Evolutionary conservation across 2,888 invertebrate species (phyloP), one percentile per base, ranked within the genome.

Genomic region (Embidobia sp.): DNA sequence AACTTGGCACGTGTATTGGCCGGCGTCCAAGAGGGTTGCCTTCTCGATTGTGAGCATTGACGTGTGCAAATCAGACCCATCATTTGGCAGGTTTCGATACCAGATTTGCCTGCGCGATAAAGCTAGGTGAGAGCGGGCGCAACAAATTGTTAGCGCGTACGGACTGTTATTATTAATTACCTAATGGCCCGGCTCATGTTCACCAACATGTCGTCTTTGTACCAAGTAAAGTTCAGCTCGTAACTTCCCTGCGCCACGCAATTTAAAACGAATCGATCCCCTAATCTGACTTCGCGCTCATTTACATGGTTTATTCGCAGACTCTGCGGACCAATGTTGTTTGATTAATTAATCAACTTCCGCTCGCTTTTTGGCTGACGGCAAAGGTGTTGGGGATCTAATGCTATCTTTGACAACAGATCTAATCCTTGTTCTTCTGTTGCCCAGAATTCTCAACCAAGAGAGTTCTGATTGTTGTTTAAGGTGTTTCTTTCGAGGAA

Each of bases 221-320:
- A 95, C 96, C 96, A 96, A 22, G 93, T 92, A 87, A 96, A 96
- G 61, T 91, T 92, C 85, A 95, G 94, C 79, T 93, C 91, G 0
- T 94, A 92, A 40, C 95, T 95, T 53, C 95, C 95, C 85, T 94
- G 93, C 15, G 95, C 95, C 80, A 93, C 92, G 85, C 96, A 96
- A 53, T 94, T 94, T 78, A 96, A 90, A 82, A 94, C 93, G 84
- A 96, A 94, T 88, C 95, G 94, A 51, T 94, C 94, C 2, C 93
- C 94, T 85, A 94, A 93, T 88, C 94, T 93, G 64, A 93, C 91
- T 61, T 88, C 85, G 42, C 83, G 84, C 16, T 85, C 87, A 77
- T 86, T 87, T 33, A 84, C 79, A 40, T 85, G 85, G 84, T 86
- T 85, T 44, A 90, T 77, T 76, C 83, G 85, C 11, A 90, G 84